These are phyloP conservation scores for Lucifuga dentata DNA, from an alignment of 2,113 vertebrate genomes.

Conservation along the genomic window DNA sequence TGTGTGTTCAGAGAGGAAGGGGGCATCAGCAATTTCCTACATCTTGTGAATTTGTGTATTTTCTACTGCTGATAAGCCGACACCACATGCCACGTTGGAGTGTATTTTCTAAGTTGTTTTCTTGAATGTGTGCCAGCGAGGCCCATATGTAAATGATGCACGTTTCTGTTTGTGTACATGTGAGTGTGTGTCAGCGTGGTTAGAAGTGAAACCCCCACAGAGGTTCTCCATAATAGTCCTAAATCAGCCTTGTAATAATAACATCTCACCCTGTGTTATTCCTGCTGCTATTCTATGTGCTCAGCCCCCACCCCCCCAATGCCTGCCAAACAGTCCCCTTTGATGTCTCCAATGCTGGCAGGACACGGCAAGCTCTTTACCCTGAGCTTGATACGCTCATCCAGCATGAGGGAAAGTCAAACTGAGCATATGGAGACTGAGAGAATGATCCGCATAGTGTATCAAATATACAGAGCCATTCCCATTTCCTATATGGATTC, in stretches of 20 bases:
- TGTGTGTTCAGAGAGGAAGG: background rate
- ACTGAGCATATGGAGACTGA: slow-evolving; percentile 38
- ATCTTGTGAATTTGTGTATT: slow-evolving; percentile 5
- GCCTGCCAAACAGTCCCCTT: slow-evolving; percentile 61
- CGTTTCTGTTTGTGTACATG: background rate
- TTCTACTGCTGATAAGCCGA: background rate
- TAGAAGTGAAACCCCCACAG: slow-evolving; percentile 51
- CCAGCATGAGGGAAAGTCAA: slow-evolving; percentile 48
- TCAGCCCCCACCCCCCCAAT: slow-evolving; percentile 42
- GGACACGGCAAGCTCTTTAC: slow-evolving; percentile 58
- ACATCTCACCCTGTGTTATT: slow-evolving; percentile 71
- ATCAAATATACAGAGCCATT: slow-evolving; percentile 28
- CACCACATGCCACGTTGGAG: slow-evolving; percentile 14
- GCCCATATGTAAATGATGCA: slow-evolving; percentile 32
- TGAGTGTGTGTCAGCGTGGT: slow-evolving; percentile 65
- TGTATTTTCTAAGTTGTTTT: slow-evolving; percentile 21
- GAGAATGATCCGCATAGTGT: slow-evolving; percentile 65
- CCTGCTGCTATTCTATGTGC: slow-evolving; percentile 57
- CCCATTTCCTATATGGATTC: slow-evolving; percentile 22
- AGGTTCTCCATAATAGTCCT: slow-evolving; percentile 63
- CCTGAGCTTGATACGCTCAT: slow-evolving; percentile 82
- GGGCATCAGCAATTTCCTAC: slow-evolving; percentile 12
- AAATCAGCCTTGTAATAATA: slow-evolving; percentile 74
- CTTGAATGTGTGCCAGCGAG: slow-evolving; percentile 8
- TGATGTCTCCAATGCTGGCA: slow-evolving; percentile 66